Evolutionary conservation across 1,140 invertebrate genomes (phyloP).

Genomic region (Elymnias hypermnestra): DNA sequence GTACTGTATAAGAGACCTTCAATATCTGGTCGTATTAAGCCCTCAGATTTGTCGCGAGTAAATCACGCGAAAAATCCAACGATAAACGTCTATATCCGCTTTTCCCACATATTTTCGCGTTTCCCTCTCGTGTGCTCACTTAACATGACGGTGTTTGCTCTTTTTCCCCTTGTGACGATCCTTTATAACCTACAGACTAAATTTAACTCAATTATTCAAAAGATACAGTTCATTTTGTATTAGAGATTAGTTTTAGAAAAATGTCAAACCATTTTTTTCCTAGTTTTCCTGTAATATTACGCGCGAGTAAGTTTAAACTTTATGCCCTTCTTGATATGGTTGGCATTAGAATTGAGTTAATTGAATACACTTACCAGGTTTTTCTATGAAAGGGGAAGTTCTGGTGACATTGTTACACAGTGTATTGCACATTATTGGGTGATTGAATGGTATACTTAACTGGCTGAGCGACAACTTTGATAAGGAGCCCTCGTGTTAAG

Average conservation of each 20-base stretch:
- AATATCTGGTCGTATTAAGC: slow-evolving; percentile 43
- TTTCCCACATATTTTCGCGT: slow-evolving; percentile 72
- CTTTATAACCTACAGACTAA: slow-evolving; percentile 15
- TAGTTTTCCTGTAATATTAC: slow-evolving; percentile 26
- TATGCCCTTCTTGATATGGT: slow-evolving; percentile 4
- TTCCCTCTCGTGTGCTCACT: slow-evolving; percentile 73
- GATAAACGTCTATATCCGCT: slow-evolving; percentile 73
- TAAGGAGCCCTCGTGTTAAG: slow-evolving; percentile 57
- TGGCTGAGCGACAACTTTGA: slow-evolving; percentile 61
- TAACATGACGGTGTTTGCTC: slow-evolving; percentile 70
- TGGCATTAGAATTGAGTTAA: slow-evolving; percentile 11
- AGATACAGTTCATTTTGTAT: slow-evolving; percentile 18
- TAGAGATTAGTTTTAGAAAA: slow-evolving; percentile 33
- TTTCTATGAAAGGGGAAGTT: slow-evolving; percentile 37
- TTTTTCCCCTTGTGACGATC: slow-evolving; percentile 47
- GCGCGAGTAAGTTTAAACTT: slow-evolving; percentile 9
- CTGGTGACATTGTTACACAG: slow-evolving; percentile 68
- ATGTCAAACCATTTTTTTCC: slow-evolving; percentile 49
- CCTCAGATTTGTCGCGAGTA: slow-evolving; percentile 66
- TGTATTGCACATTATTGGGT: slow-evolving; percentile 72
- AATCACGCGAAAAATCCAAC: slow-evolving; percentile 71
- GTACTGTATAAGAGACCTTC: slow-evolving; percentile 23
- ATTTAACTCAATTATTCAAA: slow-evolving; percentile 12
- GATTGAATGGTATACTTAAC: slow-evolving; percentile 69
- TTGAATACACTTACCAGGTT: slow-evolving; percentile 23